Evolutionary conservation across 2,888 invertebrate genomes (phyloP).

Genomic region (Patella depressa): DNA sequence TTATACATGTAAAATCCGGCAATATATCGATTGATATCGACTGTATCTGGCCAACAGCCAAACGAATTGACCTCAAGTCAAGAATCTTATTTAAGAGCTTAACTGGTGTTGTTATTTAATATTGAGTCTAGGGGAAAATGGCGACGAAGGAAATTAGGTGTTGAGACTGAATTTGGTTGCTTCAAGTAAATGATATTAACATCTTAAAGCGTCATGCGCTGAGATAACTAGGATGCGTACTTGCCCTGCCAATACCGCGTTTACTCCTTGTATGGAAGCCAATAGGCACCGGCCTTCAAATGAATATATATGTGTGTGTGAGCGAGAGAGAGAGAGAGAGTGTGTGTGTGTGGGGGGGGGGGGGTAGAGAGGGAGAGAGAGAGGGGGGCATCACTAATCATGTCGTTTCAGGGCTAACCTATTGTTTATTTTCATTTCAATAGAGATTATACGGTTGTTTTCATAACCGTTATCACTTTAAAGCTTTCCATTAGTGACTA

Average conservation of each 20-base stretch:
- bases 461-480: too few species aligned
- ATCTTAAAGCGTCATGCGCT: background rate
- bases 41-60: too few species aligned
- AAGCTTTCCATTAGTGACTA: too few species aligned
- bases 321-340: background rate
- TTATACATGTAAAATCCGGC: too few species aligned
- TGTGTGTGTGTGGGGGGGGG: background rate
- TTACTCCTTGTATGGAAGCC: constrained; percentile 12
- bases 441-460: too few species aligned
- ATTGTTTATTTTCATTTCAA: too few species aligned
- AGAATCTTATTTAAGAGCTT: too few species aligned
- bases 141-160: background rate
- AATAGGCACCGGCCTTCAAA: background rate
- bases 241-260: background rate
- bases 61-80: too few species aligned
- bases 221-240: background rate
- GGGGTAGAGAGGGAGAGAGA: background rate
- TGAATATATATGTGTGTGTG: background rate
- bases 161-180: background rate
- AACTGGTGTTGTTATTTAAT: too few species aligned
- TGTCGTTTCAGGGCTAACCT: too few species aligned
- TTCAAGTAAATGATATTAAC: background rate
- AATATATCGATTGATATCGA: too few species aligned
- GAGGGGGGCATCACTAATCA: background rate
- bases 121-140: background rate